Evolutionary conservation across 37 sponge, comb jelly and placozoan genomes (phyloP), one percentile per base, ranked within the genome.

Genomic region (Hormiphora californensis): DNA sequence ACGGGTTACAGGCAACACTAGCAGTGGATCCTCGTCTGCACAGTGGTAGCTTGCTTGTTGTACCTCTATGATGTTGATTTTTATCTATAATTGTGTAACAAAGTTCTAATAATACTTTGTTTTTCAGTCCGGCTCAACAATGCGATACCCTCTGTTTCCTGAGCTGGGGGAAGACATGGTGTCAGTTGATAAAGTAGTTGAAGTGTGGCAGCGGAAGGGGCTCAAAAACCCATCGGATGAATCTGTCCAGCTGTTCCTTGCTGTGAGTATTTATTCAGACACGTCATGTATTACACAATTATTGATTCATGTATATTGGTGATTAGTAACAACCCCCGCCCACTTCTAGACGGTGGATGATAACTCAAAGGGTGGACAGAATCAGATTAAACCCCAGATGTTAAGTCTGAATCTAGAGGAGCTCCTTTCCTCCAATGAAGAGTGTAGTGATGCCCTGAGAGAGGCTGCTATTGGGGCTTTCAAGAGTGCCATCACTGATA

Each of bases 381-480:
- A 65, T 32, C 67, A 65, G 67, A 65, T 65, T 4, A 65, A 36
- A 65, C 67, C 67, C 3, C 67, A 65, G 17, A 65, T 65, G 1
- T 38, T 65, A 7, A 36, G 67, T 32, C 28, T 36, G 31, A 65
- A 65, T 38, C 15, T 65, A 38, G 67, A 65, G 67, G 37, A 21
- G 3, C 32, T 65, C 12, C 67, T 65, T 19, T 36, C 67, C 37
- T 65, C 67, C 8, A 65, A 65, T 38, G 67, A 65, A 2, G 34
- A 36, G 37, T 8, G 35, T 15, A 65, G 67, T 32, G 67, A 65
- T 17, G 35, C 67, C 28, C 37, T 65, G 7, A 4, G 67, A 32
- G 67, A 65, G 37, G 32, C 67, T 3, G 67, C 67, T 33, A 65
- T 65, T 65, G 67, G 38, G 11, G 17, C 67, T 34, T 65, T 65